These are phyloP conservation scores for Podocnemis expansa DNA, from an alignment of 2,113 vertebrate genomes.

Conservation along the genomic window DNA sequence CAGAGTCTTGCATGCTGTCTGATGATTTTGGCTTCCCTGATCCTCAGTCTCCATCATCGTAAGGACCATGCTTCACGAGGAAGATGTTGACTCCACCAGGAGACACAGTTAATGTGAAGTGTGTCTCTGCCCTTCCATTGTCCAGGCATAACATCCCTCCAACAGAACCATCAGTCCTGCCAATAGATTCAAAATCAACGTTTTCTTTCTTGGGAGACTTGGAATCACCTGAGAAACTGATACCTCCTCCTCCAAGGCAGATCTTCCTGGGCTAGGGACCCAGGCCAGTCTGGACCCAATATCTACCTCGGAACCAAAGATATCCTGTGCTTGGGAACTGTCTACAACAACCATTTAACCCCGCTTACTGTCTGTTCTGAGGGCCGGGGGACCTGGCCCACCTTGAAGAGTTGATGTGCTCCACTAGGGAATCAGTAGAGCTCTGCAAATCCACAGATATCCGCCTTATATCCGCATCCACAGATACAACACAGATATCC, in stretches of 20 bases:
- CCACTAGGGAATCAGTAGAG: too few species aligned
- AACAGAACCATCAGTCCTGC: background rate
- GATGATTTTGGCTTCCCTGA: background rate
- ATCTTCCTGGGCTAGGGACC: background rate
- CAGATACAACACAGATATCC: too few species aligned
- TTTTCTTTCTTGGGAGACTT: background rate
- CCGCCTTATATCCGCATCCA: too few species aligned
- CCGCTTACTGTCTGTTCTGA: background rate
- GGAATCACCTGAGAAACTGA: background rate
- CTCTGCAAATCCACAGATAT: too few species aligned
- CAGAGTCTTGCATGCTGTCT: background rate
- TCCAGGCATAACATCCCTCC: background rate
- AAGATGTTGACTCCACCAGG: background rate
- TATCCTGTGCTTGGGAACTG: too few species aligned
- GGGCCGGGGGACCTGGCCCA: background rate
- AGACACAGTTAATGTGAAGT: background rate
- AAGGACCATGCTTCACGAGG: background rate
- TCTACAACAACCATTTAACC: background rate
- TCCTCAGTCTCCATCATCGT: background rate
- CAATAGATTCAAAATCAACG: background rate
- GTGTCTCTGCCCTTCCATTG: background rate
- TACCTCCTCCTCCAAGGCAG: background rate
- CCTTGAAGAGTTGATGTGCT: background rate
- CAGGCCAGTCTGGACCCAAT: background rate
- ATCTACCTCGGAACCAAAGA: background rate